These are phyloP conservation scores for Vimba vimba DNA, from an alignment of 2,113 vertebrate species.

Conservation along the genomic window DNA sequence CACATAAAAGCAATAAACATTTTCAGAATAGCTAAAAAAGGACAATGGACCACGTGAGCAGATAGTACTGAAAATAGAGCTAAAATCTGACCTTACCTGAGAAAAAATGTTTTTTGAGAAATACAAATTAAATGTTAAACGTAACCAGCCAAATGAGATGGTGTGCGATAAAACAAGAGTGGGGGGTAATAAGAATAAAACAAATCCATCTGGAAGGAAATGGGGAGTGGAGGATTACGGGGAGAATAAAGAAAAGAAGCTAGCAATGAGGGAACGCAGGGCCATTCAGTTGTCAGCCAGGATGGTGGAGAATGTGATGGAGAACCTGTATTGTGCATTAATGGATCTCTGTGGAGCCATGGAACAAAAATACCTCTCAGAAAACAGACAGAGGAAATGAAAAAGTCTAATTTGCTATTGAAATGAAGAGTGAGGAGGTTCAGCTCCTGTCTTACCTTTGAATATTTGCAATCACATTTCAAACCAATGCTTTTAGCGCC, in stretches of 20 bases:
- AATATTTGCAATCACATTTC: conserved; percentile 49
- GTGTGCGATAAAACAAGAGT: conserved; percentile 11
- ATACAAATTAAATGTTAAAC: conserved; percentile 33
- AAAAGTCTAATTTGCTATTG: conserved; percentile 49
- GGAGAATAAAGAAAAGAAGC: neutral
- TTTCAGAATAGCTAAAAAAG: neutral
- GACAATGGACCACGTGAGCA: neutral
- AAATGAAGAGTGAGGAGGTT: conserved; percentile 36
- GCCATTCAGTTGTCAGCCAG: conserved; percentile 41
- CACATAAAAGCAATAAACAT: conserved; percentile 3
- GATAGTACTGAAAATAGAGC: neutral
- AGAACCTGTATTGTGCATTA: conserved; percentile 49
- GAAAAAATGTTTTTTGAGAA: neutral
- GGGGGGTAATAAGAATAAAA: conserved; percentile 27
- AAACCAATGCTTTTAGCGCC: conserved; percentile 46
- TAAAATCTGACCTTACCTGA: neutral
- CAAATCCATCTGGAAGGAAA: conserved; percentile 6
- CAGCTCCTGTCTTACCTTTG: conserved; percentile 23
- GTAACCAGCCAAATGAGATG: conserved; percentile 35
- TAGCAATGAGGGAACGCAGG: conserved; percentile 27
- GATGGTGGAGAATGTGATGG: conserved; percentile 44
- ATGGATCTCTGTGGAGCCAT: conserved; percentile 49
- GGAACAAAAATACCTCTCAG: conserved; percentile 50
- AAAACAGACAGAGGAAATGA: conserved; percentile 28
- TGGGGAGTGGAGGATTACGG: conserved; percentile 8